These are phyloP conservation scores for Theropithecus gelada DNA, from an alignment of 2,113 vertebrate genomes.

Conservation along the genomic window DNA sequence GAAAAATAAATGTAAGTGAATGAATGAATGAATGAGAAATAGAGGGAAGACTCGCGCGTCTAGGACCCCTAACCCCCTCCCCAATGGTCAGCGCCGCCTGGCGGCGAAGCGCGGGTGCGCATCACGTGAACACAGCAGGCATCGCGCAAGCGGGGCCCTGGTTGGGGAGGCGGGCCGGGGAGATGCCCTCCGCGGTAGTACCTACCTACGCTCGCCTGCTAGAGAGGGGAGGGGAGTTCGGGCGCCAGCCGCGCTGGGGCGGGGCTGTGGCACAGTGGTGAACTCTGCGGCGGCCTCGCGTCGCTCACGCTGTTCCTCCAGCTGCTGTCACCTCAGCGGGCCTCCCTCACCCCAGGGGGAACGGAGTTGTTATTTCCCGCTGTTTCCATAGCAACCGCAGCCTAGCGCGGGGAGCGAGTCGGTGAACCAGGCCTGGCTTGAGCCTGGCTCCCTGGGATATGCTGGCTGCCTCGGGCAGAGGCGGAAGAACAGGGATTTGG, in stretches of 20 bases:
- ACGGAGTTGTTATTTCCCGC: constrained; percentile 58
- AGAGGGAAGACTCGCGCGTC: not conserved
- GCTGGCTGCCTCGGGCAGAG: too few species aligned
- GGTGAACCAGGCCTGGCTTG: not conserved
- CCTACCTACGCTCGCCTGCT: not conserved
- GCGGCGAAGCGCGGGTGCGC: not conserved
- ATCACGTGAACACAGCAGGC: not conserved
- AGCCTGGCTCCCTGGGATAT: not conserved
- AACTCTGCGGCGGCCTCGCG: not conserved
- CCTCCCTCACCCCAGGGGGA: not conserved
- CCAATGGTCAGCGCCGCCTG: not conserved
- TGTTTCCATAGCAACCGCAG: constrained; percentile 86
- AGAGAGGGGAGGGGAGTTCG: not conserved
- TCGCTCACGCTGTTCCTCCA: not conserved
- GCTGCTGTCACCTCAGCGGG: constrained; percentile 26
- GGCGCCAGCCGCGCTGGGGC: not conserved
- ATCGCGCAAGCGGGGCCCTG: not conserved
- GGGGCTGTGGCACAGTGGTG: not conserved
- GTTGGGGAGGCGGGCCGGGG: not conserved
- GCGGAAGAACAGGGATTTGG: accelerated
- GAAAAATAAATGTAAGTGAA: too few species aligned
- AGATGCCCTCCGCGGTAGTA: not conserved
- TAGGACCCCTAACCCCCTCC: not conserved
- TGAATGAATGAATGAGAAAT: not conserved
- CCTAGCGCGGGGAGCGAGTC: not conserved